phyloP scores from a whole-genome alignment of 2,888 invertebrate genomes.

The Agrotis clavis region DNA sequence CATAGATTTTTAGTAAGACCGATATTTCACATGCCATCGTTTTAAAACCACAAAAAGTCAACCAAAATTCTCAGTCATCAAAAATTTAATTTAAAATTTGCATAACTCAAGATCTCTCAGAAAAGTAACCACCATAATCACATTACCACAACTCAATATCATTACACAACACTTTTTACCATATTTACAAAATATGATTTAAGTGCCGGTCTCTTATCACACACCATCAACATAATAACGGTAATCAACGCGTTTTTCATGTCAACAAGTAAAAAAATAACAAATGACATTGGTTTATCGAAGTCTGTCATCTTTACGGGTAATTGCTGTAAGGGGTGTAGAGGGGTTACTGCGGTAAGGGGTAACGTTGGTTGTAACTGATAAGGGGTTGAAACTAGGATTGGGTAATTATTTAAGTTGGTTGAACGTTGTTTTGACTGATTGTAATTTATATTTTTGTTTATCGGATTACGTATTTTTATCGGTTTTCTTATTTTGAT shows the following conservation, averaged over 20 bases:
- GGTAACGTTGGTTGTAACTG: conserved; percentile 50
- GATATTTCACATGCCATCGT: too few species aligned
- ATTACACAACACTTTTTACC: conserved; percentile 42
- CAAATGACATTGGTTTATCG: conserved; percentile 85
- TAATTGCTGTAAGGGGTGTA: conserved; percentile 68
- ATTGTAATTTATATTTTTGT: conserved; percentile 26
- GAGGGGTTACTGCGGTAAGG: conserved; percentile 43
- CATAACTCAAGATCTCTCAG: neutral
- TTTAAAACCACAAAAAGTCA: neutral
- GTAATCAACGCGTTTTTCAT: conserved; percentile 84
- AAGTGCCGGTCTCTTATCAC: conserved; percentile 71
- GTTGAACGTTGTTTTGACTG: conserved; percentile 39
- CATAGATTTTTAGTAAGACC: too few species aligned
- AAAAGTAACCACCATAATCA: conserved; percentile 13
- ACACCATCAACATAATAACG: conserved; percentile 83
- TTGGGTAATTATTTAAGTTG: conserved; percentile 54
- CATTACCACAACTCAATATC: conserved; percentile 33
- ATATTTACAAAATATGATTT: conserved; percentile 71
- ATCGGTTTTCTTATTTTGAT: neutral
- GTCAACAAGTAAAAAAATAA: conserved; percentile 83
- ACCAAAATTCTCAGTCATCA: neutral
- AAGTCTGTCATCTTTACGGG: conserved; percentile 78
- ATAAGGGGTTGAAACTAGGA: conserved; percentile 46
- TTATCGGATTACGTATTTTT: conserved; percentile 3
- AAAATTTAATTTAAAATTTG: neutral